Percentiles rank a stretch among this genome's conserved stretches.
phyloP scores from a whole-genome alignment of 2,888 invertebrate genomes.

The Seira musarum region DNA sequence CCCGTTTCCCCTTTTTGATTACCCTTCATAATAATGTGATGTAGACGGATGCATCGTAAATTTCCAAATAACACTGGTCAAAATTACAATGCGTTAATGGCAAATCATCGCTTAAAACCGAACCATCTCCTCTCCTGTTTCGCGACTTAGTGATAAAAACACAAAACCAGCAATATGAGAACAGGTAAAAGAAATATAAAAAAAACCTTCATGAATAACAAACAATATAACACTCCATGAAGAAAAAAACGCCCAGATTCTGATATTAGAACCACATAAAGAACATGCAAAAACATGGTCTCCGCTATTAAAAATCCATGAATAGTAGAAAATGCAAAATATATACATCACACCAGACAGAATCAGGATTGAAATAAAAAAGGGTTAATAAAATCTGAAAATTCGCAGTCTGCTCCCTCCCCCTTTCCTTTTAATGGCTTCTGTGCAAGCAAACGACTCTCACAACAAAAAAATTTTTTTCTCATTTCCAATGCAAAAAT shows the following conservation, averaged over 20 bases:
- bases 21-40: conserved; percentile 32
- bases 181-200: no score
- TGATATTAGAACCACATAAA: conserved; percentile 43
- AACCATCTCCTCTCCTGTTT: no score
- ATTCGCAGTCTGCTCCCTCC: conserved; percentile 47
- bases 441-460: conserved; percentile 53
- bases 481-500: no score
- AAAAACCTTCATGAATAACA: no score
- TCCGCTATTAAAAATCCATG: no score
- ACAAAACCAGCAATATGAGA: no score
- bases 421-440: conserved; percentile 57
- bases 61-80: conserved; percentile 12
- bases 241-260: background rate
- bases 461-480: conserved; percentile 26
- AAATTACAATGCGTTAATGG: conserved; percentile 45
- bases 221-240: no score
- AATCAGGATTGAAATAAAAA: conserved; percentile 58
- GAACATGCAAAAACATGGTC: conserved; percentile 1
- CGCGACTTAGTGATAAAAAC: no score
- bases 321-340: no score
- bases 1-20: conserved; percentile 54
- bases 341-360: background rate
- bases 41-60: conserved; percentile 32
- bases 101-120: no score
- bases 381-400: conserved; percentile 52